phyloP scores from a whole-genome alignment of 2,888 invertebrate genomes.

The Diadegma fenestrale region DNA sequence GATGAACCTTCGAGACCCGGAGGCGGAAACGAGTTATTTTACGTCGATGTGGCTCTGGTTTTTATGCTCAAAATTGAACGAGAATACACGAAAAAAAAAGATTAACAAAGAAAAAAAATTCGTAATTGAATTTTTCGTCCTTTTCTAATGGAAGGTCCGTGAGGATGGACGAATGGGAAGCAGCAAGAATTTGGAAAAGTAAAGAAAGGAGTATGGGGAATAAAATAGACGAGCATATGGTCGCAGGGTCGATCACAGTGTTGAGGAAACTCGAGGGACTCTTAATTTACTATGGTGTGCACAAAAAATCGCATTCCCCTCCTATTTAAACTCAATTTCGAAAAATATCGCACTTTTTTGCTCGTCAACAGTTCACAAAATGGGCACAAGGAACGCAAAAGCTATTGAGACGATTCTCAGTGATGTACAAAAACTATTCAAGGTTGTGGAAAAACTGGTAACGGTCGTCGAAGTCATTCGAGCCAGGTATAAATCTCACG shows the following conservation, averaged over 20 bases:
- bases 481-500: slow-evolving; percentile 70
- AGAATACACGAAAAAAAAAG: neutral
- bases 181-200: slow-evolving; percentile 86
- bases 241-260: slow-evolving; percentile 84
- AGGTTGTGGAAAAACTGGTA: slow-evolving; percentile 75
- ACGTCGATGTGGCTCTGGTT: slow-evolving; percentile 88
- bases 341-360: neutral
- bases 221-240: slow-evolving; percentile 78
- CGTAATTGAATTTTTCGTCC: neutral
- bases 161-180: slow-evolving; percentile 87
- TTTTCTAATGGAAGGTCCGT: slow-evolving; percentile 84
- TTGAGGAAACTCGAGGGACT: slow-evolving; percentile 87
- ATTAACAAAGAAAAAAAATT: neutral
- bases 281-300: slow-evolving; percentile 85
- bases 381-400: slow-evolving; percentile 74
- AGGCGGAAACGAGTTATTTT: slow-evolving; percentile 86
- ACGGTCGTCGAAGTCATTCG: slow-evolving; percentile 77
- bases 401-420: slow-evolving; percentile 75
- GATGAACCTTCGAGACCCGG: slow-evolving; percentile 84
- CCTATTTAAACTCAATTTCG: neutral
- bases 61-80: slow-evolving; percentile 10
- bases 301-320: neutral
- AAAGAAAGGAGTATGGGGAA: slow-evolving; percentile 83
- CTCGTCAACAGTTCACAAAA: slow-evolving; percentile 76
- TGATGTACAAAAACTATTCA: slow-evolving; percentile 79